A percentile compares a stretch with the other conserved stretches of the same genome.
phyloP scores from a whole-genome alignment of 2,797 vertebrate species.

The Cyprinella venusta region DNA sequence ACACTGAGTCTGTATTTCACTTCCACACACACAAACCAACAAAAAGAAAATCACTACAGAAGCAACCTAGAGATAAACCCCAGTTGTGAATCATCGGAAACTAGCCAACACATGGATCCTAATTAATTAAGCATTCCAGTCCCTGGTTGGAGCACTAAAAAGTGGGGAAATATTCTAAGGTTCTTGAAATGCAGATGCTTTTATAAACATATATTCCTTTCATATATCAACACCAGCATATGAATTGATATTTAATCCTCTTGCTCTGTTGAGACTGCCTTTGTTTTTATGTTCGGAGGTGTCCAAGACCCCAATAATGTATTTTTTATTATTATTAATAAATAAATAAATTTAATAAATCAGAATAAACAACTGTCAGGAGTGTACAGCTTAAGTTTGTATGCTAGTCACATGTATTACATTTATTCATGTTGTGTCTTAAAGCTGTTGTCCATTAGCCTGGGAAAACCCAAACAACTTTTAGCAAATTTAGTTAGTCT shows the following conservation, averaged over 20 bases:
- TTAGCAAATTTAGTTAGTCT: too few relatives aligned
- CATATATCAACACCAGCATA: background rate
- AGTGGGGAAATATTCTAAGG: background rate
- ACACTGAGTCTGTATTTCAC: slow-evolving; percentile 4
- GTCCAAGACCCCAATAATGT: background rate
- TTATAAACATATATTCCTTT: slow-evolving; percentile 11
- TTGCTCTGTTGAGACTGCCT: background rate
- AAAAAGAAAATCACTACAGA: slow-evolving; percentile 49
- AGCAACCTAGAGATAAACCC: slow-evolving; percentile 5
- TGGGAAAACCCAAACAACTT: too few relatives aligned
- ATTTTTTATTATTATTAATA: too few relatives aligned
- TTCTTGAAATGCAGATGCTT: background rate
- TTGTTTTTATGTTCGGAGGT: background rate
- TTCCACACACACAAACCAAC: background rate
- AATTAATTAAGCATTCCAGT: slow-evolving; percentile 1
- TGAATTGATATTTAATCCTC: background rate
- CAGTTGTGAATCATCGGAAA: slow-evolving; percentile 1
- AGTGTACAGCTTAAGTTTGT: background rate
- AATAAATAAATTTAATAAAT: background rate
- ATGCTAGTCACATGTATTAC: background rate
- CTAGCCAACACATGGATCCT: background rate
- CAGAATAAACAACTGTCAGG: background rate
- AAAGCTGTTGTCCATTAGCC: too few relatives aligned
- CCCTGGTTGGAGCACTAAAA: slow-evolving; percentile 1
- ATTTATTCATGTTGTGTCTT: background rate